Evolutionary conservation across 37 sponge, comb jelly and placozoan genomes (phyloP), one percentile per base, ranked within the genome.

Genomic region (Agelas oroides): DNA sequence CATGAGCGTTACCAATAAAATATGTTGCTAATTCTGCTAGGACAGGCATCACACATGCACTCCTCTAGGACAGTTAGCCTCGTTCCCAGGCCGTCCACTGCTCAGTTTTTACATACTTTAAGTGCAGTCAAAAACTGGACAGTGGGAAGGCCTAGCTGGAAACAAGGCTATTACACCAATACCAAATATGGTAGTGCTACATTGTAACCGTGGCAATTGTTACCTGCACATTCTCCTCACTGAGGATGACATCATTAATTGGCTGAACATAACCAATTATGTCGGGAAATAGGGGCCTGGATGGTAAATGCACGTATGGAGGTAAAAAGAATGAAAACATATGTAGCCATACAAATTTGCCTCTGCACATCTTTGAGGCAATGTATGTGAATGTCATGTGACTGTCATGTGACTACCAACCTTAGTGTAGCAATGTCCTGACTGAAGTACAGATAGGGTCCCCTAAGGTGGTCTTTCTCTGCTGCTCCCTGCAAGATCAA

Each of bases 211-310:
- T 46, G 8, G 46, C 6, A 8, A 46, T 3, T 46, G 27, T 65
- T 70, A 84, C 90, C 84, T 89, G 90, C 11, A 89, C 79, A 70
- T 83, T 84, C 14, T 89, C 84, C 32, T 76, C 39, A 46, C 84
- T 89, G 19, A 89, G 57, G 31, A 89, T 84, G 14, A 89, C 61
- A 20, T 71, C 79, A 14, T 64, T 13, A 34, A 89, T 54, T 46
- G 90, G 90, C 38, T 89, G 84, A 28, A 89, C 27, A 36, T 89
- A 83, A 5, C 63, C 65, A 14, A 84, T 27, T 24, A 89, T 62
- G 28, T 83, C 73, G 28, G 78, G 84, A 34, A 89, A 89, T n/a
- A n/a, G n/a, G n/a, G n/a, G n/a, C n/a, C n/a, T n/a, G n/a, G n/a
- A n/a, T n/a, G n/a, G n/a, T 0, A 23, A 24, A 41, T 58, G 12